Evolutionary conservation across 2,797 vertebrate species (phyloP).

Genomic region (Holocentrus rufus): DNA sequence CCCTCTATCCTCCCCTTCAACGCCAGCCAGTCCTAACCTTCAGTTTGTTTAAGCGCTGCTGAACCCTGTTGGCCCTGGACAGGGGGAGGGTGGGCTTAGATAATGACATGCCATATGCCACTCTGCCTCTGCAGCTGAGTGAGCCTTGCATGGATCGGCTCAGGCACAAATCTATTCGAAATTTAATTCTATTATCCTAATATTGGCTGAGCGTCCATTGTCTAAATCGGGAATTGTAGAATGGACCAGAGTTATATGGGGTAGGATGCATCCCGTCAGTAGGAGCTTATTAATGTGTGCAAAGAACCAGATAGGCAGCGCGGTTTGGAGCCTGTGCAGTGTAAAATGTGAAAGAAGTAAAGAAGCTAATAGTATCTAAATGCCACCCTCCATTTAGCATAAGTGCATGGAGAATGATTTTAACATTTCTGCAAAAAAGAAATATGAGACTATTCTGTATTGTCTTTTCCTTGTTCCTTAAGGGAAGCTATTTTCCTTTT

Average conservation of each 20-base stretch:
- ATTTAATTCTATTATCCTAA: slow-evolving; percentile 82
- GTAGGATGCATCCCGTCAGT: slow-evolving; percentile 66
- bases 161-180: slow-evolving; percentile 77
- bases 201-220: slow-evolving; percentile 74
- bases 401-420: slow-evolving; percentile 21
- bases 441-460: background rate
- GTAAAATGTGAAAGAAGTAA: slow-evolving; percentile 29
- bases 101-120: slow-evolving; percentile 79
- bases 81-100: slow-evolving; percentile 70
- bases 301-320: slow-evolving; percentile 56
- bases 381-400: slow-evolving; percentile 7
- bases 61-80: slow-evolving; percentile 77
- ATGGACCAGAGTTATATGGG: slow-evolving; percentile 61
- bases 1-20: slow-evolving; percentile 70
- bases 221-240: slow-evolving; percentile 76
- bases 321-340: slow-evolving; percentile 61
- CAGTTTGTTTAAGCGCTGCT: slow-evolving; percentile 82
- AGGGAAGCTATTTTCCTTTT: slow-evolving; percentile 2
- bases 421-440: background rate
- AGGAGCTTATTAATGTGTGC: slow-evolving; percentile 64
- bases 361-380: slow-evolving; percentile 18
- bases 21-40: slow-evolving; percentile 75
- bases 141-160: slow-evolving; percentile 67
- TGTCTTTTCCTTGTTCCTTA: background rate
- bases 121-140: slow-evolving; percentile 73